These are phyloP conservation scores for Ceratosolen solmsi DNA, from an alignment of 1,140 invertebrate genomes.

Conservation along the genomic window DNA sequence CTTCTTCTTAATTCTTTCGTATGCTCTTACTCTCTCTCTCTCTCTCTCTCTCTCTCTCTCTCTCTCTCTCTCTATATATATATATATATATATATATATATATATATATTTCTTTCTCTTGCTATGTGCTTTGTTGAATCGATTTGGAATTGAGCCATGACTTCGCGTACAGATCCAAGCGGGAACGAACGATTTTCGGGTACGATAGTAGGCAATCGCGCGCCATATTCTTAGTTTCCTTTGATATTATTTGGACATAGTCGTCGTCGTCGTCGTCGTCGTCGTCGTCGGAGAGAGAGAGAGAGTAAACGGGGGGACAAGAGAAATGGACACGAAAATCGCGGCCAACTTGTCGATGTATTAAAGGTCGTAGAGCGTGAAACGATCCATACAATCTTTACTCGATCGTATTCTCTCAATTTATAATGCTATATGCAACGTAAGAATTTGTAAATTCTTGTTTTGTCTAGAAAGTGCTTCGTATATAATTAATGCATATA, in stretches of 20 bases:
- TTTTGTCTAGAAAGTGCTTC: no score
- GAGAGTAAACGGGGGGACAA: no score
- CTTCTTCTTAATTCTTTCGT: neutral
- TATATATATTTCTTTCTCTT: neutral
- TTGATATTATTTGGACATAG: neutral
- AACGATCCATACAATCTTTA: neutral
- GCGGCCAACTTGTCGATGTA: neutral
- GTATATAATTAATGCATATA: no score
- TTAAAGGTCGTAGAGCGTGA: neutral
- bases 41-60: neutral
- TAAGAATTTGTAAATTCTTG: no score
- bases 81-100: no score
- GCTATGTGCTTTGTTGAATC: constrained; percentile 35
- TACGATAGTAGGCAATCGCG: neutral
- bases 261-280: neutral
- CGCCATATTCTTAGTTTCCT: neutral
- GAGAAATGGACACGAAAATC: neutral
- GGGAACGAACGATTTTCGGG: constrained; percentile 6
- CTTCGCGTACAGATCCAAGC: constrained; percentile 5
- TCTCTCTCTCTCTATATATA: no score
- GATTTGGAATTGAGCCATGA: constrained; percentile 49
- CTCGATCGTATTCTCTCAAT: neutral
- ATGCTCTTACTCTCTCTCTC: constrained; percentile 6
- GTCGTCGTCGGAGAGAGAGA: neutral
- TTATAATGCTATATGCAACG: neutral